phyloP scores from a whole-genome alignment of 2,888 invertebrate genomes.

The Galerucella nymphaeae region DNA sequence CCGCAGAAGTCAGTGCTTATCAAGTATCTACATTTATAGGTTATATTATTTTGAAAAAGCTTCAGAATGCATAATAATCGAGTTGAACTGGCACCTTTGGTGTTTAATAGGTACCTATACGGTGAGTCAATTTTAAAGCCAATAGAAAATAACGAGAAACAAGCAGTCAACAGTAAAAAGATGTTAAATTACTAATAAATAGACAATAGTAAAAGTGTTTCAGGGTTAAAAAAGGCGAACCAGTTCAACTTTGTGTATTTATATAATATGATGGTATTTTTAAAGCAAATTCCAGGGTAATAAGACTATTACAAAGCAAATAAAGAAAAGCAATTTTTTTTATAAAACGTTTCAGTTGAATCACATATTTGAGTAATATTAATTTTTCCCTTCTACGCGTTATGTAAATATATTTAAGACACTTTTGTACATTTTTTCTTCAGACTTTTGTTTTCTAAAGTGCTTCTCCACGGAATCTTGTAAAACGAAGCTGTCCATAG shows the following conservation, averaged over 20 bases:
- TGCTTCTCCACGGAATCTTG: conserved; percentile 8
- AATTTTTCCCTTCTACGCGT: not conserved
- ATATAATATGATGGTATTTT: not conserved
- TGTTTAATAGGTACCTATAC: no score
- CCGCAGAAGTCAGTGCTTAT: conserved; percentile 22
- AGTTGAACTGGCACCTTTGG: not conserved
- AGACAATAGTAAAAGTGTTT: not conserved
- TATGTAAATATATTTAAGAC: conserved; percentile 18
- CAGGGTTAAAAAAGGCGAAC: not conserved
- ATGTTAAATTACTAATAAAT: no score
- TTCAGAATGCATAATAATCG: conserved; percentile 15
- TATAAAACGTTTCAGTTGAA: not conserved
- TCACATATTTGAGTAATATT: not conserved
- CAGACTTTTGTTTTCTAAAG: not conserved
- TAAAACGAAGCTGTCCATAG: conserved; percentile 25
- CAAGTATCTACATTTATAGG: conserved; percentile 21
- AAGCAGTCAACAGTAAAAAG: no score
- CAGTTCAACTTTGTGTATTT: not conserved
- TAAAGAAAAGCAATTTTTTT: conserved; percentile 20
- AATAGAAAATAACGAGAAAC: no score
- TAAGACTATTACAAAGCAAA: conserved; percentile 15
- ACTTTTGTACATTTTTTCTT: conserved; percentile 7
- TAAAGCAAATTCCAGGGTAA: conserved; percentile 23
- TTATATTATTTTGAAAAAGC: conserved; percentile 22
- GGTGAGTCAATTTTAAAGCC: no score